Base-by-base conservation (phyloP, 2,797 vertebrate species). In the Onychomys torridus region DNA sequence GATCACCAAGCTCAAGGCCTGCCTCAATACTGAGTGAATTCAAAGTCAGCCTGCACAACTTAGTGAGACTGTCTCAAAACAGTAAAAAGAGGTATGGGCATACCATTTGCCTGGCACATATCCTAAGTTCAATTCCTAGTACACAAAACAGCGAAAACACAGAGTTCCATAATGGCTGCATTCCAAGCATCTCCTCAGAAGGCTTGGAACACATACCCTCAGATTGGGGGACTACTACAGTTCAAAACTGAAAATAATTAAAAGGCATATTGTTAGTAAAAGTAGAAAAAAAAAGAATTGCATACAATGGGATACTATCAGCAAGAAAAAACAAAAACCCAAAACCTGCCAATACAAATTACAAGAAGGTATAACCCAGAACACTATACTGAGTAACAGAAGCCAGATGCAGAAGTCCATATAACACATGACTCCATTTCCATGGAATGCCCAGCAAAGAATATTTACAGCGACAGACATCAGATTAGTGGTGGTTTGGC, bases 191-290 rank as follows among this genome's bases (percentile, higher is more conserved):
- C 57, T 61, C 25, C 29, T 23, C 59, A 32, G 76, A 9, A 21
- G 32, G 49, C 59, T 57, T 55, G 21, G n/a, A 67, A 65, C n/a
- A 75, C 61, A 46, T 40, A 25, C n/a, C 10, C 46, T 75, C 49
- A 52, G 46, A 37, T 23, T 55, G 46, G 2, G 43, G 23, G 16
- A 43, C 46, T 43, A 67, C 21, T 65, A 43, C 21, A 85, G 63
- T 75, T 43, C 75, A 91, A 93, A 94, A 83, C 1, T 71, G 49
- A 55, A 95, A 96, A 95, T 23, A 78, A 83, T 73, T 52, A 85
- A 73, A 95, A 95, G 6, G 13, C 21, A 13, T 32, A 82, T 65
- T 73, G 21, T 6, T 85, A 57, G 83, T 86, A 17, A 90, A 79
- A 67, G 46, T 5, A 88, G 77, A 84, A 75, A 75, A 92, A 92